phyloP scores from a whole-genome alignment of 2,888 invertebrate species.

The Rhingia campestris region DNA sequence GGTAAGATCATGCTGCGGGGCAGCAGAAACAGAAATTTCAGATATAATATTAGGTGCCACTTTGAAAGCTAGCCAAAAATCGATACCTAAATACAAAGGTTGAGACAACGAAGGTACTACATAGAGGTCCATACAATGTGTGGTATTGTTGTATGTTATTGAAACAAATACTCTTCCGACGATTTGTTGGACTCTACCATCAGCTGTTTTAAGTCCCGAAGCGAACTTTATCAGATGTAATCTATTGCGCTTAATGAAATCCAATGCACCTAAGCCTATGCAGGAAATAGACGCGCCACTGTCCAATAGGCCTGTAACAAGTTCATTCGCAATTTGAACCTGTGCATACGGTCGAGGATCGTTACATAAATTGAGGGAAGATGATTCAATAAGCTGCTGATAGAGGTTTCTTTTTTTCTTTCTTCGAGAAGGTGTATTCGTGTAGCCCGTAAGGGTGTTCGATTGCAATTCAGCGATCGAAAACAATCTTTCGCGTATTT shows the following conservation, averaged over 20 bases:
- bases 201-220: constrained; percentile 5
- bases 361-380: neutral
- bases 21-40: neutral
- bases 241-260: neutral
- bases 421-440: neutral
- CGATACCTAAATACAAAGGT: constrained; percentile 38
- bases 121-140: neutral
- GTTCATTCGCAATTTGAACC: neutral
- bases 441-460: neutral
- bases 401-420: neutral
- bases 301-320: neutral
- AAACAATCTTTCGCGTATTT: neutral
- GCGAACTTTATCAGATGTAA: neutral
- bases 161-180: neutral
- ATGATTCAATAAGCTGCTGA: neutral
- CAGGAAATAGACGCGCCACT: constrained; percentile 19
- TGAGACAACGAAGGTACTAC: constrained; percentile 26
- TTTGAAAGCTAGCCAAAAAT: constrained; percentile 40
- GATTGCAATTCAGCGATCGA: neutral
- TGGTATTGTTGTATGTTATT: neutral
- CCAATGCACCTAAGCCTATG: neutral
- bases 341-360: neutral
- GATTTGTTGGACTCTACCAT: neutral
- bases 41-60: constrained; percentile 8
- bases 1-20: neutral